phyloP scores from a whole-genome alignment of 2,797 vertebrate genomes.

The Sparus aurata region DNA sequence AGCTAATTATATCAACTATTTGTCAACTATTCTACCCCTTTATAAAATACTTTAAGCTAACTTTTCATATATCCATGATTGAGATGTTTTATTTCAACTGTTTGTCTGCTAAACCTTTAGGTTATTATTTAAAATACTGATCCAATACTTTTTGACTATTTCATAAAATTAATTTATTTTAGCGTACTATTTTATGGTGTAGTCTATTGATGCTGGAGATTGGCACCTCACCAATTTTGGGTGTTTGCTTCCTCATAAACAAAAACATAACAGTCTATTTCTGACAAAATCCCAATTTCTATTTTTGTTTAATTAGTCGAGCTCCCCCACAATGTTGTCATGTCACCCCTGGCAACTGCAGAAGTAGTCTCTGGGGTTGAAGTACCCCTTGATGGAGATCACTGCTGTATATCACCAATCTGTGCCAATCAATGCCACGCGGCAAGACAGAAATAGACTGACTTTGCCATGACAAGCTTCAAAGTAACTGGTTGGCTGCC shows the following conservation, averaged over 20 bases:
- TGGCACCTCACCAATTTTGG: neutral
- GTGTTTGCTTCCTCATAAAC: neutral
- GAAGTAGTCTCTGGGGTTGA: neutral
- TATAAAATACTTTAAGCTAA: too few species aligned
- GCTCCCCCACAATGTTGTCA: neutral
- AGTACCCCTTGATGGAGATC: slow-evolving; percentile 5
- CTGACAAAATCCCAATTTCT: neutral
- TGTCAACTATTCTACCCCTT: too few species aligned
- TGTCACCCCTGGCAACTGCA: neutral
- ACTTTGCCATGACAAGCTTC: slow-evolving; percentile 3
- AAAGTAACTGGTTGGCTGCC: slow-evolving; percentile 7
- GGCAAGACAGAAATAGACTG: slow-evolving; percentile 27
- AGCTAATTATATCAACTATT: too few species aligned
- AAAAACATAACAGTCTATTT: neutral
- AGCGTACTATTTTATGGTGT: too few species aligned
- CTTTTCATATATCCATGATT: too few species aligned
- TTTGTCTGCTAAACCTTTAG: too few species aligned
- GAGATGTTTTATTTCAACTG: too few species aligned
- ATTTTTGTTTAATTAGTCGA: neutral
- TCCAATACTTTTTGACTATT: neutral
- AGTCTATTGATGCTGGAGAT: neutral
- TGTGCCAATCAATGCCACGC: neutral
- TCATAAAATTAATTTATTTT: neutral
- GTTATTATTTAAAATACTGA: neutral
- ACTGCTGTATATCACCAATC: neutral